Evolutionary conservation across 2,797 vertebrate species (phyloP).

Genomic region (Megalops cyprinoides): DNA sequence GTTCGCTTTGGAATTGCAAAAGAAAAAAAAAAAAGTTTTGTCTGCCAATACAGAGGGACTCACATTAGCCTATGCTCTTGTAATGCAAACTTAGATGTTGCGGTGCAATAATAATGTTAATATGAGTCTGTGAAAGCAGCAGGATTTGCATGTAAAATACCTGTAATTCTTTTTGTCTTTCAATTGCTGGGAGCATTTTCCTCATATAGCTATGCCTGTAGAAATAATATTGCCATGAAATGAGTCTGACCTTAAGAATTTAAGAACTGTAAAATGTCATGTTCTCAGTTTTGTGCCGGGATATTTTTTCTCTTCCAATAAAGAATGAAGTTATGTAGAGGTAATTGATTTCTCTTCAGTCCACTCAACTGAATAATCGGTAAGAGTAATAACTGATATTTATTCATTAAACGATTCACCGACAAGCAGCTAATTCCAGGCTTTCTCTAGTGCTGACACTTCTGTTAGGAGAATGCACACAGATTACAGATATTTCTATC

Average conservation of each 20-base stretch:
- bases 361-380: slow-evolving; percentile 73
- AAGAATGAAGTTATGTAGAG: slow-evolving; percentile 60
- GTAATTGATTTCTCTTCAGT: slow-evolving; percentile 74
- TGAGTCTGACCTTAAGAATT: slow-evolving; percentile 58
- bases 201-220: slow-evolving; percentile 51
- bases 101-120: slow-evolving; percentile 67
- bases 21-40: slow-evolving; percentile 42
- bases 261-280: slow-evolving; percentile 42
- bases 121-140: slow-evolving; percentile 63
- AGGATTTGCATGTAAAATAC: slow-evolving; percentile 54
- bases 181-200: slow-evolving; percentile 52
- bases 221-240: slow-evolving; percentile 52
- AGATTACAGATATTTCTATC: slow-evolving; percentile 27
- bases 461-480: not conserved
- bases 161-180: slow-evolving; percentile 57
- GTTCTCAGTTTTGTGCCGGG: slow-evolving; percentile 37
- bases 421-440: slow-evolving; percentile 66
- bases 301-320: slow-evolving; percentile 48
- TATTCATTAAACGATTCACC: slow-evolving; percentile 65
- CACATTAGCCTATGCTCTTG: slow-evolving; percentile 11
- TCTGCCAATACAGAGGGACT: slow-evolving; percentile 19
- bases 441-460: slow-evolving; percentile 49
- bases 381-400: slow-evolving; percentile 63
- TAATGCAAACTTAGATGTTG: slow-evolving; percentile 51
- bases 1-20: slow-evolving; percentile 54